Base-by-base conservation (phyloP, 1,140 invertebrate species). In the Papilio machaon region DNA sequence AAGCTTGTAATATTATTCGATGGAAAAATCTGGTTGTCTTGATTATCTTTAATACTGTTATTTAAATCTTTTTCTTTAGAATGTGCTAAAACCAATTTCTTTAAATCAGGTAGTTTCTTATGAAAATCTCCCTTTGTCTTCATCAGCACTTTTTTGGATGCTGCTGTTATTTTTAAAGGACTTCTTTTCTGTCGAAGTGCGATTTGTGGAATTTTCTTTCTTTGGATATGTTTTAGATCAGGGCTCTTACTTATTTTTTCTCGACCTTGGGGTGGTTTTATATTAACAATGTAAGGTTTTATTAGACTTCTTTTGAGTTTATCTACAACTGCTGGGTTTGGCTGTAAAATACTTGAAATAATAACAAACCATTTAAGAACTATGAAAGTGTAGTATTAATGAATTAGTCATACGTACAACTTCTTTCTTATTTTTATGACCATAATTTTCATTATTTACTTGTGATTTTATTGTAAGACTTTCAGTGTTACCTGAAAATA, bases 401-500 rank as follows among this genome's bases (percentile, higher is more conserved):
- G 19, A 76, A 23, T 19, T 30, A 30, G 17, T 19, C 23, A 23
- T 52, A 76, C 49, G 10, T 76, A 30, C 46, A 54, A 54, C 47
- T 76, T 76, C 19, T 8, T 30, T 76, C 9, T 17, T 76, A 15
- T 30, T 76, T 54, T 49, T 15, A 49, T 76, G 6, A 11, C 17
- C 47, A 54, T 30, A 76, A 43, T 54, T 35, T 77, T 54, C 52
- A 38, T 70, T 35, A 38, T 70, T 70, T 17, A 70, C 30, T 70
- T 70, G 64, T 11, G 30, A 70, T 17, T 70, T 70, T 70, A 35
- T 35, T 35, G 15, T 17, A 70, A 70, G 11, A 70, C 13, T 35
- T 38, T 70, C 64, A 70, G 64, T 70, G 30, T 70, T 70, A 70
- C 64, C 64, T 70, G 64, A 70, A 70, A 70, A 70, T 70, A 70